Evolutionary conservation across 1,140 invertebrate genomes (phyloP), one percentile per base, ranked within the genome.

Genomic region (Zaprionus ghesquierei): DNA sequence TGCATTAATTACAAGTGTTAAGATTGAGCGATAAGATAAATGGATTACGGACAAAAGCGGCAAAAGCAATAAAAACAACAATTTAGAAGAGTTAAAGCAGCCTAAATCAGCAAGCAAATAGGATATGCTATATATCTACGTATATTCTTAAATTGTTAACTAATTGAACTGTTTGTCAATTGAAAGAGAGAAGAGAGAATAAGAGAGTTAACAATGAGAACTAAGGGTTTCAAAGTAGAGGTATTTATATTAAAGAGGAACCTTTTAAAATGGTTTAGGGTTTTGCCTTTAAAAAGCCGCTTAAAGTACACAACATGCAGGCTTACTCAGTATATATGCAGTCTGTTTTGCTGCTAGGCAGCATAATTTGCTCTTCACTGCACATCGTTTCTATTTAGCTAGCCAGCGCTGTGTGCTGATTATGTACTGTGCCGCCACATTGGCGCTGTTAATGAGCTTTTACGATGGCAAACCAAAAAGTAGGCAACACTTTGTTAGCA

Each of bases 401-500:
- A 38, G n/a, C 35, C 13, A n/a, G 13, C 13, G 35, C 13, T 38
- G 35, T n/a, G 35, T 2, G 35, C 6, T 41, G 35, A 15, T 41
- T 15, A 38, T 38, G 35, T 41, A 15, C 2, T 41, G n/a, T 8
- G 35, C 15, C 35, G 35, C n/a, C n/a, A 41, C 8, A 13, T 27
- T 68, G 56, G 23, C 29, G 38, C 56, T 64, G 69, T 64, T 86
- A 86, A 86, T 87, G 82, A 86, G 81, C 50, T 77, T 79, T 87
- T 82, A 86, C 80, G 82, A 76, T 60, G 51, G 20, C 51, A 12
- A 64, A 66, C 64, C 60, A 31, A 81, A 76, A 87, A 79, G 78
- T 87, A 86, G 81, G 81, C 81, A 86, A 87, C 82, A 81, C 71
- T 87, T 78, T 59, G 27, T 73, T 38, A 69, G 76, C 76, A 87